phyloP scores from a whole-genome alignment of 2,888 invertebrate species.

The Apantesis nais region DNA sequence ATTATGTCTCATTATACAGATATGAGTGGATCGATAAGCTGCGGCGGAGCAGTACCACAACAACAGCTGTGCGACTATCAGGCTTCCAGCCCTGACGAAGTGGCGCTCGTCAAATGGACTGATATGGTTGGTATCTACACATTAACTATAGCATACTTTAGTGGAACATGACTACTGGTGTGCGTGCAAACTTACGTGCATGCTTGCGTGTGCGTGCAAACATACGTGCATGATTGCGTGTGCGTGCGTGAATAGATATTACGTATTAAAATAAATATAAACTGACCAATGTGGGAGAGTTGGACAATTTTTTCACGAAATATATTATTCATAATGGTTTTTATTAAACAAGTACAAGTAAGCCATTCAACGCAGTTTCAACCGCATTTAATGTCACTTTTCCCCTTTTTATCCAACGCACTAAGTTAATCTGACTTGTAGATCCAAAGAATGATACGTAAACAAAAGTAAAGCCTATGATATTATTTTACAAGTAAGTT shows the following conservation, averaged over 20 bases:
- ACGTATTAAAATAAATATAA: neutral
- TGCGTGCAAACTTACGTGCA: neutral
- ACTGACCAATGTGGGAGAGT: neutral
- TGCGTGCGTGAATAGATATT: neutral
- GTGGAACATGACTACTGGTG: neutral
- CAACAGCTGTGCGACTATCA: conserved; percentile 87
- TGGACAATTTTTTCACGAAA: neutral
- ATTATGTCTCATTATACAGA: conserved; percentile 55
- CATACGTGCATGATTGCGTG: neutral
- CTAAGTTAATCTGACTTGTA: too few species aligned
- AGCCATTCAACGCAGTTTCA: neutral
- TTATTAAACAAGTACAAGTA: neutral
- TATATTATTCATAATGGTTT: neutral
- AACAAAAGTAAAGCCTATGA: neutral
- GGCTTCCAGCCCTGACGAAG: conserved; percentile 97
- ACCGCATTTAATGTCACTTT: neutral
- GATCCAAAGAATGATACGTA: neutral
- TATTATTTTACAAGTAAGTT: too few species aligned
- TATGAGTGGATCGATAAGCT: conserved; percentile 78
- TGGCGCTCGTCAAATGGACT: conserved; percentile 96
- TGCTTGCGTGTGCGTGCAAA: neutral
- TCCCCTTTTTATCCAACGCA: neutral
- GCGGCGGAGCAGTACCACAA: conserved; percentile 79
- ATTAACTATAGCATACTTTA: neutral
- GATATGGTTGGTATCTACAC: conserved; percentile 87